Conservation (phyloP, 2,888 invertebrate genomes). For the Macrosiphum euphorbiae region DNA sequence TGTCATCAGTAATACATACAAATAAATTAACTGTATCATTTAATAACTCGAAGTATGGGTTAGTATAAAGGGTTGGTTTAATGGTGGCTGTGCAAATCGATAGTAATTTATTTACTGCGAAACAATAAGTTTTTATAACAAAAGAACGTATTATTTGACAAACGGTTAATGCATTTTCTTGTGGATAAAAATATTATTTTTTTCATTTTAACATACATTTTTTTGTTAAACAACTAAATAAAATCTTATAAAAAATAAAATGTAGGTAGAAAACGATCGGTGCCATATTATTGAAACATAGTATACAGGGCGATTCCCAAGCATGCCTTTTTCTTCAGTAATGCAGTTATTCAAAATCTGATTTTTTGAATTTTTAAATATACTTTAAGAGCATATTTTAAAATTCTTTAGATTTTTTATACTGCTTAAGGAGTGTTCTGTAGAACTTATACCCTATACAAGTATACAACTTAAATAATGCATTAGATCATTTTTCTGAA, state of each 20-base stretch:
- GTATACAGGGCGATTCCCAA: too few relatives aligned
- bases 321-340: too few relatives aligned
- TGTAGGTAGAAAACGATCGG: background rate
- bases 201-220: background rate
- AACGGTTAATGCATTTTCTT: background rate
- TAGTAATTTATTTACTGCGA: background rate
- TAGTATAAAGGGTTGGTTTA: background rate
- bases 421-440: too few relatives aligned
- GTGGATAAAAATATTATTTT: background rate
- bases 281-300: background rate
- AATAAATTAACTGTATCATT: background rate
- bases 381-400: too few relatives aligned
- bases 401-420: too few relatives aligned
- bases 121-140: background rate
- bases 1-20: background rate
- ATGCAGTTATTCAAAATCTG: too few relatives aligned
- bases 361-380: too few relatives aligned
- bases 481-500: too few relatives aligned
- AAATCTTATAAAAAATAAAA: background rate
- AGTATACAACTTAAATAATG: too few relatives aligned
- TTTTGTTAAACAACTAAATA: background rate
- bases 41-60: background rate
- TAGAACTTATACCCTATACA: too few relatives aligned
- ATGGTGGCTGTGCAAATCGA: background rate
- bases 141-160: background rate